Evolutionary conservation across 1,140 invertebrate genomes (phyloP).

Genomic region (Habropoda laboriosa): DNA sequence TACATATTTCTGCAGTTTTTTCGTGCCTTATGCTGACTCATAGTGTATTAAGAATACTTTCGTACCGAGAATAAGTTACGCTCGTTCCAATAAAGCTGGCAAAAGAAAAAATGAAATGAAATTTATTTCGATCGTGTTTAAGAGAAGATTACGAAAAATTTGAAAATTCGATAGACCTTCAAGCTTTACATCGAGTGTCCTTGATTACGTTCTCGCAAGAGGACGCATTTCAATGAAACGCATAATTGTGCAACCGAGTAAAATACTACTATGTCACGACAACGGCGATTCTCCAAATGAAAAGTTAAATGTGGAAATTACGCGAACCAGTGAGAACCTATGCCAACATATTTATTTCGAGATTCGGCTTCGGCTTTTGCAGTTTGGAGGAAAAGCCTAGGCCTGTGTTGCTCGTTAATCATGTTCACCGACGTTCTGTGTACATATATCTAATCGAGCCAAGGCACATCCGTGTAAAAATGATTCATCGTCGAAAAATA

Average conservation of each 20-base stretch:
- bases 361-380: conserved; percentile 30
- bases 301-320: conserved; percentile 54
- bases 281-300: conserved; percentile 27
- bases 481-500: not conserved
- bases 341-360: conserved; percentile 56
- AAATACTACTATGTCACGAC: conserved; percentile 12
- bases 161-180: too few relatives aligned
- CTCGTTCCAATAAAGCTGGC: too few relatives aligned
- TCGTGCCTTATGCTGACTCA: too few relatives aligned
- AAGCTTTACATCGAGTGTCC: too few relatives aligned
- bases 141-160: too few relatives aligned
- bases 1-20: not conserved
- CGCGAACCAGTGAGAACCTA: conserved; percentile 42
- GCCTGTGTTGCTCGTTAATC: not conserved
- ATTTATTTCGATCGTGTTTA: too few relatives aligned
- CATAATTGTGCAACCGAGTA: conserved; percentile 22
- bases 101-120: too few relatives aligned
- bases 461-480: not conserved
- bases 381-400: not conserved
- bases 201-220: not conserved
- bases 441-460: not conserved
- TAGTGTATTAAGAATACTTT: not conserved
- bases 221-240: not conserved
- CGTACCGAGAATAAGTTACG: too few relatives aligned
- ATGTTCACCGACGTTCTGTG: not conserved